Base-by-base conservation (phyloP, 23 tunicate genomes). In the Trididemnum clinides region DNA sequence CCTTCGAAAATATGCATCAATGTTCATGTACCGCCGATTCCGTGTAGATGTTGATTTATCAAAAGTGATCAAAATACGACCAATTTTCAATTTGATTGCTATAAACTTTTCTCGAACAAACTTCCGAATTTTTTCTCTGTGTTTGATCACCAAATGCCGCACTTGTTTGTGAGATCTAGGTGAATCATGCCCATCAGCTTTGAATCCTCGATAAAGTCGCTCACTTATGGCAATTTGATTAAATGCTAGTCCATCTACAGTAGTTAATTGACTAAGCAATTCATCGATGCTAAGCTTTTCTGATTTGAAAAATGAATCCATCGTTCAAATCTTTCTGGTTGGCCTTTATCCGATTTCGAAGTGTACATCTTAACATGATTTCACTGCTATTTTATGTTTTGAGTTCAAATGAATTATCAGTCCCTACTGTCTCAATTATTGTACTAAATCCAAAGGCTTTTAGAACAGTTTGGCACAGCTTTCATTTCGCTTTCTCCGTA, bases 181-280 rank as follows among this genome's bases (percentile, higher is more conserved):
- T 12, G n/a, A 63, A 63, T n/a, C 28, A 63, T 63, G n/a, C 71
- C 71, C 71, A 63, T 63, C 71, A 63, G 23, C 71, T 12, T 63
- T 63, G 71, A 63, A 63, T 63, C 21, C 71, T 63, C 28, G n/a
- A 63, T n/a, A 25, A 10, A 63, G 6, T 63, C 23, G 71, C 28
- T 63, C 71, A 63, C 71, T 63, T 63, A 22, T n/a, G 71, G 71
- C 71, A 63, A 63, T 63, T 63, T 63, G 28, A n/a, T 63, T 63
- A n/a, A 63, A 63, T n/a, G n/a, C n/a, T n/a, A n/a, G n/a, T n/a
- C n/a, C n/a, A n/a, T n/a, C n/a, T 22, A 7, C 26, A 63, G 26
- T n/a, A n/a, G 71, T 63, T 63, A 63, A 63, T 63, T n/a, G 23
- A 63, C n/a, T 63, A 63, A 63, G 71, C 28, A 63, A 25, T 63